phyloP scores from a whole-genome alignment of 2,797 vertebrate genomes.

The Xenops minutus region DNA sequence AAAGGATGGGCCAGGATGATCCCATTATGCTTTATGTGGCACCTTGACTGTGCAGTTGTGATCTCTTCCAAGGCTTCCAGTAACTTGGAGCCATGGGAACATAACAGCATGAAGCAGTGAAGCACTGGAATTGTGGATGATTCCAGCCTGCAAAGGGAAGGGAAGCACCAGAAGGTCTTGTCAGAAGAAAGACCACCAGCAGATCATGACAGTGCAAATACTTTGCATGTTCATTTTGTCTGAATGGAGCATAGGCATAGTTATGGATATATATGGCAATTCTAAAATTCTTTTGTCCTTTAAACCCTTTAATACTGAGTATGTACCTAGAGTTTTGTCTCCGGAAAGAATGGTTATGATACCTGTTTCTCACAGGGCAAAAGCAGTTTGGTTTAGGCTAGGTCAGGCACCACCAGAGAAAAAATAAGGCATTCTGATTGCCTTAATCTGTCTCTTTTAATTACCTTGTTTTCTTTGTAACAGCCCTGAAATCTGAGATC shows the following conservation, averaged over 20 bases:
- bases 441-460: not conserved
- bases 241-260: not conserved
- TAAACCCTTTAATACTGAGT: not conserved
- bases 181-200: not conserved
- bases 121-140: not conserved
- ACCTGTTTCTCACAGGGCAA: not conserved
- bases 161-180: not conserved
- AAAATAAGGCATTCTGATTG: not conserved
- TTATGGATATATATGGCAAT: not conserved
- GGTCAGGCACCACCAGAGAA: not conserved
- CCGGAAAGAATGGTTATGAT: not conserved
- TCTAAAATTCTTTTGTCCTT: not conserved
- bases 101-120: not conserved
- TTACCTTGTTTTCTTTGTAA: not conserved
- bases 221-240: not conserved
- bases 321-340: not conserved
- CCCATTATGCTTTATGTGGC: not conserved
- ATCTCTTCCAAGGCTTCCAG: not conserved
- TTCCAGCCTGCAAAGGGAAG: not conserved
- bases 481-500: not conserved
- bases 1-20: not conserved
- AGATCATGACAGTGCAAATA: not conserved
- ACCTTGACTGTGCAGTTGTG: not conserved
- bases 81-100: not conserved
- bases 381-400: not conserved